Base-by-base conservation (phyloP, 2,113 vertebrate species). In the Microcebus murinus region DNA sequence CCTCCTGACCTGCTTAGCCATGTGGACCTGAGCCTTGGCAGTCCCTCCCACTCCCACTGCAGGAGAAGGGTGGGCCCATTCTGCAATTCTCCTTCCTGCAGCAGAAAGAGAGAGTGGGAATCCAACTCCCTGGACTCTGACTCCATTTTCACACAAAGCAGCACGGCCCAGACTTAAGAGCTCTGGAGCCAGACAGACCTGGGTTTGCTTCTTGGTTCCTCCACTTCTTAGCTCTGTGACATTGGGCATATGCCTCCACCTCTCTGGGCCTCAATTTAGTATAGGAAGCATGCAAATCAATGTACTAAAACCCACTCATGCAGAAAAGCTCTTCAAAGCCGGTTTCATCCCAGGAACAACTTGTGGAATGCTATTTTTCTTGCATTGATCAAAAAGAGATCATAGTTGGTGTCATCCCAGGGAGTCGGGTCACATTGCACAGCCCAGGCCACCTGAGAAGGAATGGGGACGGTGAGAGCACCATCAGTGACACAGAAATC, bases 281-380 rank as follows among this genome's bases (percentile, higher is more conserved):
- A 57, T 31, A 31, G 48, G 52, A 71, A 87, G 31, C 23, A 74
- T 4, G n/a, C 12, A 83, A 34, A 83, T 39, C 61, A 93, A 15
- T 23, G 29, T 23, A 45, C 0, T 63, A 45, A 83, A 86, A 68
- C 34, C 8, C 36, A 57, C 39, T 61, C 12, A 25, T 57, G 94
- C 57, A 57, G 48, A 79, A 95, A 65, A 61, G 2, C 29, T 87
- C 85, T 79, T 96, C 61, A 67, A 94, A 95, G 84, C 34, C 29
- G 34, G 6, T 65, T 95, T 82, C 39, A 17, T 70, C 36, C 65
- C 76, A 48, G 34, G 12, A 84, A 83, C 31, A 61, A 81, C 31
- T 65, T 63, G 11, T 31, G 2, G 50, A n/a, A 80, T 63, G 14
- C 3, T 59, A 2, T 86, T 76, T 67, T 67, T n/a, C 36, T 76